These are phyloP conservation scores for Bilobella aurantiaca DNA, from an alignment of 1,140 invertebrate species.

Conservation along the genomic window DNA sequence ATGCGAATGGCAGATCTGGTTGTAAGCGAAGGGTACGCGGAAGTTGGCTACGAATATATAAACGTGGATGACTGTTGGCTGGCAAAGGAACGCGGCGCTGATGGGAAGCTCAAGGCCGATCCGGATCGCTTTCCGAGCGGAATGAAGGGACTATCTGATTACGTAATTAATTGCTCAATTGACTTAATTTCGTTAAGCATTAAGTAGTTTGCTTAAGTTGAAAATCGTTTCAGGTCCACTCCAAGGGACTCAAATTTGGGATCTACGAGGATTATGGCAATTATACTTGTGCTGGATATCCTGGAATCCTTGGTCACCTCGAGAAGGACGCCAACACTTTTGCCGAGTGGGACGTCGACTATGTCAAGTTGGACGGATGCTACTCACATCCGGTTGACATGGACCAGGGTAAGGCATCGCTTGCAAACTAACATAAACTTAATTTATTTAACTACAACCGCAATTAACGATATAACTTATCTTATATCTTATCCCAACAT, in stretches of 20 bases:
- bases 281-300: conserved; percentile 89
- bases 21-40: conserved; percentile 76
- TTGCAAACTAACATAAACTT: too few species aligned
- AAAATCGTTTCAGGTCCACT: conserved; percentile 63
- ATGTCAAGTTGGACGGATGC: conserved; percentile 93
- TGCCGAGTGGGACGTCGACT: conserved; percentile 93
- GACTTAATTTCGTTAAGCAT: too few species aligned
- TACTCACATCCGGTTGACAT: conserved; percentile 71
- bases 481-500: too few species aligned
- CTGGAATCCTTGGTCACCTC: conserved; percentile 77
- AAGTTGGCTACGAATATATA: conserved; percentile 81
- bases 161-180: conserved; percentile 66
- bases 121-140: conserved; percentile 78
- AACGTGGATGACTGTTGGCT: conserved; percentile 96
- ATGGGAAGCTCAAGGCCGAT: conserved; percentile 74
- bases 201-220: not conserved
- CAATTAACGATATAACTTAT: too few species aligned
- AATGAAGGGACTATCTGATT: conserved; percentile 77
- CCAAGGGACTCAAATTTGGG: conserved; percentile 86
- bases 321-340: conserved; percentile 79
- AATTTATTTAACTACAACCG: too few species aligned
- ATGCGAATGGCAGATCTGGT: conserved; percentile 83
- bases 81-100: conserved; percentile 60
- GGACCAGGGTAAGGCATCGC: conserved; percentile 64
- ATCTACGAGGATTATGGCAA: conserved; percentile 96